Percentiles rank a stretch among this genome's conserved stretches.
These are phyloP conservation scores for Nasonia longicornis DNA, from an alignment of 1,140 invertebrate genomes.

Conservation along the genomic window DNA sequence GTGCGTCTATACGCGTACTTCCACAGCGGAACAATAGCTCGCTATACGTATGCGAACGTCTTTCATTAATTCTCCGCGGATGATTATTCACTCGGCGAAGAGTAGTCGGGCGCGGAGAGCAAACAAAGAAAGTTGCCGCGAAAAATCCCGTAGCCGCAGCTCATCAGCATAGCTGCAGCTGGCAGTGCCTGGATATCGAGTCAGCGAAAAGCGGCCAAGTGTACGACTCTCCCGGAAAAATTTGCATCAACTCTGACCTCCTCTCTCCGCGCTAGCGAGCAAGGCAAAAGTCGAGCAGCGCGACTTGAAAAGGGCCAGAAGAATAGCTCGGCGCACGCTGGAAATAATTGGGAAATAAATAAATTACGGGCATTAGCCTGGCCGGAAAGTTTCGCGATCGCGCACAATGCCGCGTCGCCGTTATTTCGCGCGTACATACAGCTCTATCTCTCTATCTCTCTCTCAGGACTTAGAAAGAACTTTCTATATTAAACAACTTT, in stretches of 20 bases:
- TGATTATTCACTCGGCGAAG: neutral
- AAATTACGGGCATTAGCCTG: constrained; percentile 56
- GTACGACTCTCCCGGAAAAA: neutral
- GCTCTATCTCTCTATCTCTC: neutral
- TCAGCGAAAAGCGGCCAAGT: constrained; percentile 3
- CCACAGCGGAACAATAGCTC: no score
- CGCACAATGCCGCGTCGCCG: constrained; percentile 50
- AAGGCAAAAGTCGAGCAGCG: neutral
- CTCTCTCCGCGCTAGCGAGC: neutral
- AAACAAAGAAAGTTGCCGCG: neutral
- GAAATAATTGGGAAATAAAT: constrained; percentile 60
- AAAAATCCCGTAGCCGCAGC: neutral
- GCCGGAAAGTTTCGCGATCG: constrained; percentile 52
- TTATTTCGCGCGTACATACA: constrained; percentile 40
- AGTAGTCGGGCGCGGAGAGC: neutral
- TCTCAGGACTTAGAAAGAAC: constrained; percentile 51
- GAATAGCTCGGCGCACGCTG: constrained; percentile 20
- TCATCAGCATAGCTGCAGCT: constrained; percentile 9
- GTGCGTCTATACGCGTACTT: no score
- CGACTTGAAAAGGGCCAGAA: constrained; percentile 15
- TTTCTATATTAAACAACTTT: constrained; percentile 62
- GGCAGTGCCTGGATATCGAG: neutral
- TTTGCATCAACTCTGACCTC: constrained; percentile 12
- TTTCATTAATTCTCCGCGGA: no score
- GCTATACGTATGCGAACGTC: neutral